These are phyloP conservation scores for Pentamera pediparva DNA, from an alignment of 53 echinoderm and acorn worm genomes.

Conservation along the genomic window DNA sequence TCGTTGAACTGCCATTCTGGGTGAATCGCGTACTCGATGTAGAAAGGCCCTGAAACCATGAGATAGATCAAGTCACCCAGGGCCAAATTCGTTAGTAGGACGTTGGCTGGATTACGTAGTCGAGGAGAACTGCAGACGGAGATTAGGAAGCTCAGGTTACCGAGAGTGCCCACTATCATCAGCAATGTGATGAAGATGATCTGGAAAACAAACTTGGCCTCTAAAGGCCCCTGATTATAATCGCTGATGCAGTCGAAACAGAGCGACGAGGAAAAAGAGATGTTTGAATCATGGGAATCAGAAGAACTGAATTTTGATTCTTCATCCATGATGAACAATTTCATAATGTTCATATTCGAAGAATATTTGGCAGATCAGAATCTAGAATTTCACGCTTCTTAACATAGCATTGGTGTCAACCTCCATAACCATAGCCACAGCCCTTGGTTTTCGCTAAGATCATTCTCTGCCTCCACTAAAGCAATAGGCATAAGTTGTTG, in stretches of 20 bases:
- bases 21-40: constrained; percentile 56
- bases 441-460: too few relatives aligned
- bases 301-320: background rate
- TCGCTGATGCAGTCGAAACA: background rate
- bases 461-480: too few relatives aligned
- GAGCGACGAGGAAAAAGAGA: background rate
- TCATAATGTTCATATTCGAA: too few relatives aligned
- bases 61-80: constrained; percentile 69
- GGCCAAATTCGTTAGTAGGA: constrained; percentile 74
- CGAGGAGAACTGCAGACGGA: constrained; percentile 56
- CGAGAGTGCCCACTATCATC: constrained; percentile 56
- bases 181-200: constrained; percentile 49
- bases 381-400: too few relatives aligned
- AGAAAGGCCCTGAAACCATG: constrained; percentile 58
- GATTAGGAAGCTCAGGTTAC: constrained; percentile 58
- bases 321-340: background rate
- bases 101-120: constrained; percentile 67
- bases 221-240: background rate
- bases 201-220: constrained; percentile 1
- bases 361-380: too few relatives aligned
- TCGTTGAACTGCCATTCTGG: constrained; percentile 38
- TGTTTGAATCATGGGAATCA: background rate
- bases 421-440: too few relatives aligned
- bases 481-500: too few relatives aligned
- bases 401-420: too few relatives aligned